Evolutionary conservation across 2,888 invertebrate species (phyloP).

Genomic region (Cecidostiba fungosa): DNA sequence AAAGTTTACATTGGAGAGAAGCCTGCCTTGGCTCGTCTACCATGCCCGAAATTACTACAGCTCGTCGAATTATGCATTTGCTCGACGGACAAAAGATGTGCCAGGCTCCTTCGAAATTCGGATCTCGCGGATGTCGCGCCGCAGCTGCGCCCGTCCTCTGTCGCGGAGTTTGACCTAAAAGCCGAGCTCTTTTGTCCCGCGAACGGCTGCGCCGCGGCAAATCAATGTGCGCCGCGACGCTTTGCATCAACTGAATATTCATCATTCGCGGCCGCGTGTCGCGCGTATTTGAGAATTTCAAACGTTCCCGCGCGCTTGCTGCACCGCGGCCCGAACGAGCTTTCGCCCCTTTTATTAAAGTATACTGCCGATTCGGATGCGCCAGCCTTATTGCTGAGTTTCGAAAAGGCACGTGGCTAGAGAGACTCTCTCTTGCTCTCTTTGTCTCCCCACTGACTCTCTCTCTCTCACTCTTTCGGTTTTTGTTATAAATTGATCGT

Average conservation of each 20-base stretch:
- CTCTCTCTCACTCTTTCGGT: background rate
- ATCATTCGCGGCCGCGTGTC: slow-evolving; percentile 68
- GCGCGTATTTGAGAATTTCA: slow-evolving; percentile 71
- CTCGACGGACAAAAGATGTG: slow-evolving; percentile 29
- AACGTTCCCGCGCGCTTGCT: slow-evolving; percentile 66
- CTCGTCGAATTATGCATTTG: slow-evolving; percentile 32
- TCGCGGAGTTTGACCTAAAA: slow-evolving; percentile 45
- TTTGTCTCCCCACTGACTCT: background rate
- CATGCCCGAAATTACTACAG: slow-evolving; percentile 9
- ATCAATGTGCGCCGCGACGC: slow-evolving; percentile 60
- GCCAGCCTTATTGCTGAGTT: slow-evolving; percentile 41
- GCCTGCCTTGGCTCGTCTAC: background rate
- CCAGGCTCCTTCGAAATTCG: slow-evolving; percentile 36
- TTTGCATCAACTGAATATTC: slow-evolving; percentile 75
- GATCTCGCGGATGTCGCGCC: slow-evolving; percentile 18
- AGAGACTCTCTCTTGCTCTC: background rate
- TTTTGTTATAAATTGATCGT: slow-evolving; percentile 46
- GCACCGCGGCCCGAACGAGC: background rate
- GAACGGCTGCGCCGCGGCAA: background rate
- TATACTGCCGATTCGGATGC: slow-evolving; percentile 31
- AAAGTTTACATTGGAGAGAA: slow-evolving; percentile 4
- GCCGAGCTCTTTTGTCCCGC: slow-evolving; percentile 47
- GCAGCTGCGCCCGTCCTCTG: background rate
- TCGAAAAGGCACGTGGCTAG: background rate
- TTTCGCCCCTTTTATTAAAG: slow-evolving; percentile 49